Evolutionary conservation across 2,888 invertebrate genomes (phyloP).

Genomic region (Exocentrus adspersus): DNA sequence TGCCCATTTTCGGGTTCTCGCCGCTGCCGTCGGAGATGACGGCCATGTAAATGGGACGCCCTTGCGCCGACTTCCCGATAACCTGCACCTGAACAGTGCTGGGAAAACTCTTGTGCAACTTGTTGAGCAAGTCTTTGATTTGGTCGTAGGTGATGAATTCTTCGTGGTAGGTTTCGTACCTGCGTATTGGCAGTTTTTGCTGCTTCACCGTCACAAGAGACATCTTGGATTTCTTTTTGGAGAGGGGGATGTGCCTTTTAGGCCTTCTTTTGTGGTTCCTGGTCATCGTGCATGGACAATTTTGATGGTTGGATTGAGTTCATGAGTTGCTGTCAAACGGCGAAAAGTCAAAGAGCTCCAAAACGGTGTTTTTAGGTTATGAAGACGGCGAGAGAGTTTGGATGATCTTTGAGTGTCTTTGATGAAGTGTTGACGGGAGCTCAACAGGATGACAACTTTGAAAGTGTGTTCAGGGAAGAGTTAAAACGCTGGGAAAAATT

Average conservation of each 20-base stretch:
- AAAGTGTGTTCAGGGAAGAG: no score
- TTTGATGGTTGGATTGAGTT: neutral
- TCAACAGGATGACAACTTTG: no score
- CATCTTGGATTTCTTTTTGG: neutral
- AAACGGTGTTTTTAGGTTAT: no score
- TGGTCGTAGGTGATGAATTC: conserved; percentile 46
- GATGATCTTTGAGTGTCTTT: no score
- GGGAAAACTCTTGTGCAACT: conserved; percentile 35
- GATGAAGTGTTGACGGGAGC: no score
- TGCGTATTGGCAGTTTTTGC: conserved; percentile 26
- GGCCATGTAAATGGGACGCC: conserved; percentile 35
- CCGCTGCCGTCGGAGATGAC: conserved; percentile 16
- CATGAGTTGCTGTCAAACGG: no score
- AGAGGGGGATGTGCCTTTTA: neutral
- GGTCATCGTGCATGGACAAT: neutral
- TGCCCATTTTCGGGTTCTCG: conserved; percentile 26
- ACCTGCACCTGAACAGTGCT: conserved; percentile 33
- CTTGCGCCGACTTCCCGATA: conserved; percentile 40
- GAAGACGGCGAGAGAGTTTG: no score
- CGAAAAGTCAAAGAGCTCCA: no score
- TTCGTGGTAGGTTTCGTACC: conserved; percentile 46
- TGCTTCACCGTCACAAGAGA: neutral
- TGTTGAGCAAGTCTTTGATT: conserved; percentile 43
- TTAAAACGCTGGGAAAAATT: no score
- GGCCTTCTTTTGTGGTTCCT: neutral